Percentiles rank a stretch among this genome's conserved stretches.
phyloP scores from a whole-genome alignment of 1,140 invertebrate genomes.

The Drosophila repleta region DNA sequence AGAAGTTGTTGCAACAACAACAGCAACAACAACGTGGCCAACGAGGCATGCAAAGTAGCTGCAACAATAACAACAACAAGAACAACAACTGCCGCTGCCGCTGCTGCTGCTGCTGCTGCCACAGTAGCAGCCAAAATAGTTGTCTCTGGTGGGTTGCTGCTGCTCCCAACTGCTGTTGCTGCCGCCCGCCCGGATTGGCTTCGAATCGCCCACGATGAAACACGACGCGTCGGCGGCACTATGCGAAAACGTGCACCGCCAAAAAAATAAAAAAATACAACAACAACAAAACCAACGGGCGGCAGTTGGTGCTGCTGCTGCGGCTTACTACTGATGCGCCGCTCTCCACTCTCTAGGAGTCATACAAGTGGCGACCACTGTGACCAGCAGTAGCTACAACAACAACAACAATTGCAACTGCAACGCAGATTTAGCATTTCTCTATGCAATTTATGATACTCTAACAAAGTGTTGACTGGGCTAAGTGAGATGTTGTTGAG shows the following conservation, averaged over 20 bases:
- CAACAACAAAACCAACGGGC: conserved; percentile 24
- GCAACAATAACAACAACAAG: conserved; percentile 23
- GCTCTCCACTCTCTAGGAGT: not conserved
- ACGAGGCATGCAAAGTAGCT: conserved; percentile 66
- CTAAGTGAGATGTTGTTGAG: not conserved
- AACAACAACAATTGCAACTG: not conserved
- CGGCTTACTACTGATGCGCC: conserved; percentile 1
- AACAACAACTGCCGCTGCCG: conserved; percentile 2
- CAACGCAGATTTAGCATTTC: conserved; percentile 22
- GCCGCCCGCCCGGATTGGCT: conserved; percentile 34
- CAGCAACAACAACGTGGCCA: conserved; percentile 61
- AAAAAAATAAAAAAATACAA: conserved; percentile 41
- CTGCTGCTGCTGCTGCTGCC: conserved; percentile 43
- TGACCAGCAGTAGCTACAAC: conserved; percentile 15
- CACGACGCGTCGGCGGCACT: conserved; percentile 53
- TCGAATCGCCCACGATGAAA: conserved; percentile 53
- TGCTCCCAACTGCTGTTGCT: conserved; percentile 13
- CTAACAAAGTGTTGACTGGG: conserved; percentile 7
- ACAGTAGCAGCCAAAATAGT: conserved; percentile 80
- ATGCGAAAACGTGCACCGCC: conserved; percentile 52
- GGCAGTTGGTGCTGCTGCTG: not conserved
- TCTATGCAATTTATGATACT: conserved; percentile 23
- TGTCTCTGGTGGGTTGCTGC: conserved; percentile 41
- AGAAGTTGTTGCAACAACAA: conserved; percentile 51
- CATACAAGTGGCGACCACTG: conserved; percentile 7